Evolutionary conservation across 2,888 invertebrate species (phyloP).

Genomic region (Lithodes maja): DNA sequence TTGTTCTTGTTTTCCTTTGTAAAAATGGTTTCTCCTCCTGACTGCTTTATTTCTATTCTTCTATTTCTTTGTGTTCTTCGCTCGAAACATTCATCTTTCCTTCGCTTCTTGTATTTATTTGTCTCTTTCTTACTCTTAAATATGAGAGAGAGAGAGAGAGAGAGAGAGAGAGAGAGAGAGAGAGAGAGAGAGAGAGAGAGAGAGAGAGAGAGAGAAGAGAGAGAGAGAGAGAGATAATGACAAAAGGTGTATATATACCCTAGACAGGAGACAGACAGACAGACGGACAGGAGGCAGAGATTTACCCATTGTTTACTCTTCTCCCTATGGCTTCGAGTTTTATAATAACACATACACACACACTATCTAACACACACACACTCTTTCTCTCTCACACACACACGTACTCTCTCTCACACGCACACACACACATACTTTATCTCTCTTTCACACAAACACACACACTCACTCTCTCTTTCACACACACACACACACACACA

Average conservation of each 20-base stretch:
- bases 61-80: not conserved
- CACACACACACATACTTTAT: too few relatives aligned
- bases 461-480: too few relatives aligned
- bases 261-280: not conserved
- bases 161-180: not conserved
- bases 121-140: not conserved
- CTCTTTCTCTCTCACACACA: too few relatives aligned
- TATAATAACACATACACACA: too few relatives aligned
- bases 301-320: too few relatives aligned
- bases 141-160: not conserved
- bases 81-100: not conserved
- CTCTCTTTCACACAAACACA: too few relatives aligned
- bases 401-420: too few relatives aligned
- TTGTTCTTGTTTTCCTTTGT: not conserved
- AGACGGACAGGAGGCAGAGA: not conserved
- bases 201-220: not conserved
- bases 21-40: too few relatives aligned
- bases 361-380: too few relatives aligned
- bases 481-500: too few relatives aligned
- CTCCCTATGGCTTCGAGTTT: too few relatives aligned
- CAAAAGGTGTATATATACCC: not conserved
- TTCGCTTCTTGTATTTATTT: not conserved
- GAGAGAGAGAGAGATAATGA: not conserved
- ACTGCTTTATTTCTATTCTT: not conserved
- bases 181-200: not conserved